Base-by-base conservation (phyloP, 1,140 invertebrate species). In the Phocides pigmalion region DNA sequence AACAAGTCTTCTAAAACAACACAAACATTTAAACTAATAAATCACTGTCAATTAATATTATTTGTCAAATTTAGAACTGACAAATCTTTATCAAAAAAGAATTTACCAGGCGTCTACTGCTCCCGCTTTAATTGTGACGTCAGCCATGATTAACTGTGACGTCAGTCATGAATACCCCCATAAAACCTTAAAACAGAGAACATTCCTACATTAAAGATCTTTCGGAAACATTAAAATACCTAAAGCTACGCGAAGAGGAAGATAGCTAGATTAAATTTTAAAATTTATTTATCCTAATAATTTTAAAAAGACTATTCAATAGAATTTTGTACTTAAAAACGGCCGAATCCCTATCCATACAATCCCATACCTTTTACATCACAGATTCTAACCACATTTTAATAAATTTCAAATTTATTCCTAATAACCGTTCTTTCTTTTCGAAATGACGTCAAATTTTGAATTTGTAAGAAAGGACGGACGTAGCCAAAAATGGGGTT, bases 301-400 rank as follows among this genome's bases (percentile, higher is more conserved):
- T 64, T 56, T 49, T 63, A 46, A 63, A 63, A 65, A 44, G 9
- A 62, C 41, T 62, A 65, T 50, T 65, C 61, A 17, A 63, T 68
- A 62, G 61, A 72, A 68, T 72, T 72, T 72, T 72, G 70, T 72
- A 72, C 70, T 68, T 62, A 68, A 71, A 71, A 58, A 62, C 62
- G 50, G 51, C 62, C 62, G 62, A 64, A 58, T 64, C 32, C 4
- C 8, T n/a, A 32, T 11, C 8, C 28, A 28, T 35, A 53, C 50
- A 37, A 56, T 28, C 25, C 8, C 49, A 51, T 41, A 37, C 51
- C 20, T 41, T 20, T 37, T 4, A 8, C 39, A 39, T 39, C 53
- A 44, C 17, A 3, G 39, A 42, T 28, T 42, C 39, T 37, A 25
- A 28, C 53, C 53, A 15, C 39, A 28, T 32, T n/a, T 32, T 11